A percentile compares a stretch with the other conserved stretches of the same genome.
Evolutionary conservation across 2,113 vertebrate genomes (phyloP).

Genomic region (Sinocyclocheilus grahami): DNA sequence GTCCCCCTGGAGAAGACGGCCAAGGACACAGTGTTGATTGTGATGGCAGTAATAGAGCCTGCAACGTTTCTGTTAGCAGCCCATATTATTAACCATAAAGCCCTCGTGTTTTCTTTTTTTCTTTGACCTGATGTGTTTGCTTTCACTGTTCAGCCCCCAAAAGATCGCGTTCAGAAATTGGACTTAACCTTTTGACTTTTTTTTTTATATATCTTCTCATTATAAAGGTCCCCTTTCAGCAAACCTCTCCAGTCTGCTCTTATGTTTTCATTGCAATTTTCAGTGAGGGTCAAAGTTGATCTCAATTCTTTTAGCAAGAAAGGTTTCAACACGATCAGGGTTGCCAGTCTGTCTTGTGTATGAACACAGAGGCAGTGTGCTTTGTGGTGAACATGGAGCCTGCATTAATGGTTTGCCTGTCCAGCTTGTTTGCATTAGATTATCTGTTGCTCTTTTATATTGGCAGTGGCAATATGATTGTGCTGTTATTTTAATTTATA

Average conservation of each 20-base stretch:
- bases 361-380: background rate
- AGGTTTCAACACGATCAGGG: background rate
- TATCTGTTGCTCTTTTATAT: background rate
- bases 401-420: background rate
- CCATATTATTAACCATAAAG: background rate
- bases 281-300: background rate
- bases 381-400: background rate
- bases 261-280: constrained; percentile 47
- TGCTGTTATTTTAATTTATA: background rate
- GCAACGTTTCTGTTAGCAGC: background rate
- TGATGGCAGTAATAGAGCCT: background rate
- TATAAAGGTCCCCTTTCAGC: constrained; percentile 14
- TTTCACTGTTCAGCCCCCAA: background rate
- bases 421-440: background rate
- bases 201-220: background rate
- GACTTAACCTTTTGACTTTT: constrained; percentile 33
- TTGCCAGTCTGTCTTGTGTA: background rate
- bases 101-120: background rate
- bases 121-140: constrained; percentile 3
- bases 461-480: background rate
- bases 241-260: constrained; percentile 34
- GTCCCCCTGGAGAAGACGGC: background rate
- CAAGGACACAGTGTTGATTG: constrained; percentile 10
- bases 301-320: background rate
- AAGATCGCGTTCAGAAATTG: constrained; percentile 23